A percentile compares a stretch with the other conserved stretches of the same genome.
Conservation (phyloP, 2,797 vertebrate genomes). For the Enteromius thamalakanensis region DNA sequence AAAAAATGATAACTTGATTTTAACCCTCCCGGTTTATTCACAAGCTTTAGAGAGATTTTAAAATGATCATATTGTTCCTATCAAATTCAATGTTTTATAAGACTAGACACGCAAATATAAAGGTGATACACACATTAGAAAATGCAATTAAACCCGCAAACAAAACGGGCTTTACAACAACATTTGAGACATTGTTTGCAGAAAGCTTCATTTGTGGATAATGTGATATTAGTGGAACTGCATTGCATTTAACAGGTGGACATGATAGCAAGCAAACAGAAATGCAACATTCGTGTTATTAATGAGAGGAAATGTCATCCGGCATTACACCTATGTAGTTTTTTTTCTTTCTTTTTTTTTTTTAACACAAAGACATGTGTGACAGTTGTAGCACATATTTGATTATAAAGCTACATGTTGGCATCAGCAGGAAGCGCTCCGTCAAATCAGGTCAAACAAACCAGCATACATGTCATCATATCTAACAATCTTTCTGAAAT, state of each 20-base stretch:
- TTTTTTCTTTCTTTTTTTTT: constrained; percentile 43
- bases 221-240: not conserved
- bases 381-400: constrained; percentile 16
- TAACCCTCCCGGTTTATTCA: not conserved
- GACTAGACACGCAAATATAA: not conserved
- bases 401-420: constrained; percentile 64
- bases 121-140: not conserved
- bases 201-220: not conserved
- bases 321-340: constrained; percentile 51
- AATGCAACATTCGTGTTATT: not conserved
- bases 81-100: not conserved
- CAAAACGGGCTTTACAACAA: not conserved
- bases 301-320: constrained; percentile 58
- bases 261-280: not conserved
- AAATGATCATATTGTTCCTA: not conserved
- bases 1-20: not conserved
- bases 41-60: not conserved
- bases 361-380: constrained; percentile 46
- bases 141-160: not conserved
- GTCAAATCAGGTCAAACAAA: constrained; percentile 62
- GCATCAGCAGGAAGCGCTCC: constrained; percentile 65
- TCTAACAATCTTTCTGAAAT: constrained; percentile 69
- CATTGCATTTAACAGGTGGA: not conserved
- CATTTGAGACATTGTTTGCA: not conserved
- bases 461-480: constrained; percentile 67